These are phyloP conservation scores for Cabera pusaria DNA, from an alignment of 2,888 invertebrate genomes.

Conservation along the genomic window DNA sequence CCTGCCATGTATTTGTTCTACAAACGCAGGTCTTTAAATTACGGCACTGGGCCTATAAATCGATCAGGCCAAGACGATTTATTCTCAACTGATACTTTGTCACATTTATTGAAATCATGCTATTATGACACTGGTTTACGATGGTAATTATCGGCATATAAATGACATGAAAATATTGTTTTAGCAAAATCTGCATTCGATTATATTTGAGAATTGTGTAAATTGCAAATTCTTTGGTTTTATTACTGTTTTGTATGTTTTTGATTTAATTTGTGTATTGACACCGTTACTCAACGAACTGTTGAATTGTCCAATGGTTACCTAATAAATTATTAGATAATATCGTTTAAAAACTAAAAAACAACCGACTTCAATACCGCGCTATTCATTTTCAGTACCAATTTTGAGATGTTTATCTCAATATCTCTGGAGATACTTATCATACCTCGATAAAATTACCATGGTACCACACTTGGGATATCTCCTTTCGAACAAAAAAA, in stretches of 20 bases:
- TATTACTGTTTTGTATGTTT: conserved; percentile 6
- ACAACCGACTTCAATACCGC: no score
- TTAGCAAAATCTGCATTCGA: conserved; percentile 13
- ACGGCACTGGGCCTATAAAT: conserved; percentile 66
- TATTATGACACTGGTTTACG: conserved; percentile 44
- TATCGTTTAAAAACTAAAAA: no score
- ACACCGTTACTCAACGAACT: conserved; percentile 14
- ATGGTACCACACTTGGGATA: no score
- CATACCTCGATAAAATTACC: no score
- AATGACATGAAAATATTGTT: conserved; percentile 29
- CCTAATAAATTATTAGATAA: conserved; percentile 3
- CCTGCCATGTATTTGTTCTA: conserved; percentile 62
- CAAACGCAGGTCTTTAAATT: conserved; percentile 66
- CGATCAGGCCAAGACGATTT: conserved; percentile 55
- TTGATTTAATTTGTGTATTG: conserved; percentile 3
- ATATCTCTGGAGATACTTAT: no score
- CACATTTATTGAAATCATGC: conserved; percentile 57
- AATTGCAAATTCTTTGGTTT: conserved; percentile 7
- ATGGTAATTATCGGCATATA: conserved; percentile 35
- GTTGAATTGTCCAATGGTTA: conserved; percentile 1
- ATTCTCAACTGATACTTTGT: conserved; percentile 67
- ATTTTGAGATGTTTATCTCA: no score
- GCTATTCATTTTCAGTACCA: no score
- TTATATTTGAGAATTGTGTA: conserved; percentile 1
- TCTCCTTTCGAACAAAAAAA: no score